A percentile compares a stretch with the other conserved stretches of the same genome.
phyloP scores from a whole-genome alignment of 2,113 vertebrate genomes.

The Xenus cinereus region DNA sequence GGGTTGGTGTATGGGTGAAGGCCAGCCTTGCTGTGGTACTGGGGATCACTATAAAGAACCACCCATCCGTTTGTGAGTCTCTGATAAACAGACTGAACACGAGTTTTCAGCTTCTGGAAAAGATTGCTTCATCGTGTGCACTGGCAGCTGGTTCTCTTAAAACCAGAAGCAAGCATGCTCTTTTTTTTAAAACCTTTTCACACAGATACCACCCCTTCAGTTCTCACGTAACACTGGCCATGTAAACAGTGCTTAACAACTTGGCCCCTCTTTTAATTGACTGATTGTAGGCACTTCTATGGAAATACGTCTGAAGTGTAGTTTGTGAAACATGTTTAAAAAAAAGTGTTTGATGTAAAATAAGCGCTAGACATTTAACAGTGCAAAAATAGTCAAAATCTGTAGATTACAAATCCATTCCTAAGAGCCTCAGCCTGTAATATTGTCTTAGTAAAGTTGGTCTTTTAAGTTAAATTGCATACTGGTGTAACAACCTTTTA shows the following conservation, averaged over 20 bases:
- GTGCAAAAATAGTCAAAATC: slow-evolving; percentile 65
- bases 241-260: slow-evolving; percentile 36
- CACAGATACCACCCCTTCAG: not conserved
- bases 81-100: not conserved
- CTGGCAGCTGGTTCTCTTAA: not conserved
- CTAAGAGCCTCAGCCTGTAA: slow-evolving; percentile 69
- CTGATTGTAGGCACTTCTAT: slow-evolving; percentile 54
- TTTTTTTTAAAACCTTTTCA: not conserved
- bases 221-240: not conserved
- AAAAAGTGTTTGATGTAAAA: slow-evolving; percentile 76
- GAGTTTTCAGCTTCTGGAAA: not conserved
- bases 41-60: not conserved
- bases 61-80: not conserved
- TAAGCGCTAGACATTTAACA: slow-evolving; percentile 73
- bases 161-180: not conserved
- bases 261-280: slow-evolving; percentile 64
- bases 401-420: slow-evolving; percentile 69
- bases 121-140: not conserved
- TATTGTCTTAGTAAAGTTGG: slow-evolving; percentile 67
- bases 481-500: slow-evolving; percentile 68
- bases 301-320: slow-evolving; percentile 67
- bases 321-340: slow-evolving; percentile 73
- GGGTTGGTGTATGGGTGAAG: not conserved
- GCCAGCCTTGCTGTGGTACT: not conserved
- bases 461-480: slow-evolving; percentile 58